Evolutionary conservation across 2,113 vertebrate species (phyloP).

Genomic region (Emydura subglobosa): DNA sequence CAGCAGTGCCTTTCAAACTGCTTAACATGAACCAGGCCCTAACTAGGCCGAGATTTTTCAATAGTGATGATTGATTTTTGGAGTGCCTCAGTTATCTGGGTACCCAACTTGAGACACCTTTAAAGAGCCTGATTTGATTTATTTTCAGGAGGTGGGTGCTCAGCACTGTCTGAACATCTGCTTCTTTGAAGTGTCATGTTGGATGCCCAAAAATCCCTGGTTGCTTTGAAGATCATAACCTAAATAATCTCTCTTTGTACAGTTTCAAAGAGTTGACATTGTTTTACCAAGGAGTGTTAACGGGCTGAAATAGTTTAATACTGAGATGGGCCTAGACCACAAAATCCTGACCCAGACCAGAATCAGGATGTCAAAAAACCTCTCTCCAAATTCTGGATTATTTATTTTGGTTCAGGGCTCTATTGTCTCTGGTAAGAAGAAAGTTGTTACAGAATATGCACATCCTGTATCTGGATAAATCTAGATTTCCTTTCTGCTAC

Average conservation of each 20-base stretch:
- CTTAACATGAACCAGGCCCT: background rate
- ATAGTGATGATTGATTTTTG: background rate
- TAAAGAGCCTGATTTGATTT: background rate
- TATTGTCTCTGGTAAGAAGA: background rate
- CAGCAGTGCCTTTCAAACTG: background rate
- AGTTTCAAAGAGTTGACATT: background rate
- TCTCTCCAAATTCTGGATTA: background rate
- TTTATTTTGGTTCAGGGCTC: background rate
- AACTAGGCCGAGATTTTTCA: background rate
- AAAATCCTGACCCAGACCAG: background rate
- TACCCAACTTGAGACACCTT: background rate
- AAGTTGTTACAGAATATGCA: background rate
- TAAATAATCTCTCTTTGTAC: background rate
- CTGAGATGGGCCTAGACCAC: background rate
- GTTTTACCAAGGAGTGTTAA: background rate
- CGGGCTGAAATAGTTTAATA: background rate
- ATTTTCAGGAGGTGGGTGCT: background rate
- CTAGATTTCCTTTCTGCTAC: conserved; percentile 23
- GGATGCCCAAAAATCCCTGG: background rate
- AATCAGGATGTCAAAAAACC: background rate
- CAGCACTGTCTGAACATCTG: background rate
- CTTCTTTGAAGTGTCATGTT: background rate
- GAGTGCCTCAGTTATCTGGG: background rate
- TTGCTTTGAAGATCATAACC: background rate
- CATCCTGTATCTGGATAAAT: background rate